Conservation (phyloP, 2,797 vertebrate genomes). For the Xenentodon cancila region DNA sequence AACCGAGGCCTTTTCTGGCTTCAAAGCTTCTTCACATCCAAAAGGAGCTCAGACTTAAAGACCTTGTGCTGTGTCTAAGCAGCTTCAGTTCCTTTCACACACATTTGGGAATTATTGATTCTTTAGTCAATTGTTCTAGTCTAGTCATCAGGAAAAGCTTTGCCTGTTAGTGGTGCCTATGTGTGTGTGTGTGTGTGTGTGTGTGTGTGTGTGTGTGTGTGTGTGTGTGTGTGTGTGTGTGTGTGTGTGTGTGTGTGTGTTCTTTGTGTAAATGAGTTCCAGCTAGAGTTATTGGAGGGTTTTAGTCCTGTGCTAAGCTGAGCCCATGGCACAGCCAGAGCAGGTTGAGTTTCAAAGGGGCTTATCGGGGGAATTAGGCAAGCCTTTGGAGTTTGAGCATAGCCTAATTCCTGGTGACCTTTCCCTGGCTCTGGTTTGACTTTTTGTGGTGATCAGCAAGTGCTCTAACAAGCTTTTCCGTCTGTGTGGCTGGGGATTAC, state of each 20-base stretch:
- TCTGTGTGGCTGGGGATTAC: constrained; percentile 85
- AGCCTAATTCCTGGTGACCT: constrained; percentile 85
- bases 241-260: constrained; percentile 47
- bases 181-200: constrained; percentile 54
- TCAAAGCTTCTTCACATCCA: constrained; percentile 70
- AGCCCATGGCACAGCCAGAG: constrained; percentile 78
- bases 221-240: constrained; percentile 63
- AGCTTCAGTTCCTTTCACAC: constrained; percentile 70
- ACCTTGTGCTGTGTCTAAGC: constrained; percentile 55
- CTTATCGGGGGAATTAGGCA: constrained; percentile 84
- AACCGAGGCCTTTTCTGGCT: constrained; percentile 60
- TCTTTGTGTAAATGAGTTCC: constrained; percentile 80
- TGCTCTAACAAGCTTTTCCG: constrained; percentile 85
- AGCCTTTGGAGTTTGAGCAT: constrained; percentile 81
- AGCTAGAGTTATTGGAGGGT: constrained; percentile 78
- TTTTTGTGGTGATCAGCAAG: constrained; percentile 85
- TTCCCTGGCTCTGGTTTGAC: constrained; percentile 85
- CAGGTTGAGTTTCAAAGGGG: constrained; percentile 81
- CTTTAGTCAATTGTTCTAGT: constrained; percentile 79
- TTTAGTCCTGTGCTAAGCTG: constrained; percentile 76
- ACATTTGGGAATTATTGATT: constrained; percentile 75
- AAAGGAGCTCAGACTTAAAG: constrained; percentile 71
- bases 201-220: constrained; percentile 59
- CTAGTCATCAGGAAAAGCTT: constrained; percentile 75
- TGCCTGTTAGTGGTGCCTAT: constrained; percentile 51